Base-by-base conservation (phyloP, 2,888 invertebrate genomes). In the Cordilura impudica region DNA sequence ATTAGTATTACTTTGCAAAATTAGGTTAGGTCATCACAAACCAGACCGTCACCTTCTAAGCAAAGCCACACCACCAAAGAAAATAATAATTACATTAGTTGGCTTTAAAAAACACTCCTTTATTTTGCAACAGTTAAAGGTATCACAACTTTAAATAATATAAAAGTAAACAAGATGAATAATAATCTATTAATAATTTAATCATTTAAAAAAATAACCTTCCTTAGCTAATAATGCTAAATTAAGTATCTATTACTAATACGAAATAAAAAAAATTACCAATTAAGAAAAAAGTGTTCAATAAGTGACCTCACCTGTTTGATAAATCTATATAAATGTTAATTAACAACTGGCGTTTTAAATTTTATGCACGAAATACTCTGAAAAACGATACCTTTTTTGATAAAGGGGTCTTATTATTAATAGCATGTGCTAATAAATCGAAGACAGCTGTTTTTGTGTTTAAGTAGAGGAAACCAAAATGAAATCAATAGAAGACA, bases 391-490 rank as follows among this genome's bases (percentile, higher is more conserved):
- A 71, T 71, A 65, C 39, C 6, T 26, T 51, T 51, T 51, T 14
- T n/a, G 4, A 51, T 45, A 49, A 49, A 47, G 26, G 45, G 53
- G 18, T 26, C 19, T 35, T 6, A 10, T 10, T 56, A 35, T n/a
- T 0, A 18, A 54, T 47, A 74, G 54, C 67, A 67, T 74, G 67
- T 54, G 74, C 67, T 53, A 54, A 74, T 61, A 74, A 67, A 74
- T 53, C 47, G 47, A 19, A 61, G 47, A 26, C 74, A 74, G 67
- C 61, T 74, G 67, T 60, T 60, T 19, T 26, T 39, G 2, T 12
- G 12, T 12, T 35, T 10, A 35, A n/a, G n/a, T 39, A 39, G 2
- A 12, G 35, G n/a, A 39, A 60, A 45, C 7, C 19, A 56, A n/a
- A 39, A n/a, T 39, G 35, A 56, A 29, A 39, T 43, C 29, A 14